Evolutionary conservation across 2,113 vertebrate species (phyloP).

Genomic region (Indri indri): DNA sequence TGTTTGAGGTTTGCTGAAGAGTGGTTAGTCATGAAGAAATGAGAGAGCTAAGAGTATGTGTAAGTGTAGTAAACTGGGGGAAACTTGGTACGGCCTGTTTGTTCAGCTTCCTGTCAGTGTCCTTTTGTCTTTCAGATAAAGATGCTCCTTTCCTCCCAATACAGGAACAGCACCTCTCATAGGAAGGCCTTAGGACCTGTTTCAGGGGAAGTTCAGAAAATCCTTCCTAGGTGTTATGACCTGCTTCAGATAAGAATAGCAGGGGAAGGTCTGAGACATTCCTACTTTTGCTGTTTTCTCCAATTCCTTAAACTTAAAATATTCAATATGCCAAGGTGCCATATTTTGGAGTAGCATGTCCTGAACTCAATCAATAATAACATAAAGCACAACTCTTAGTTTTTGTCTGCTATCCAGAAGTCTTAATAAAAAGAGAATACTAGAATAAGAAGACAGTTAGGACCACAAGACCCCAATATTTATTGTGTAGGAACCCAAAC

Average conservation of each 20-base stretch:
- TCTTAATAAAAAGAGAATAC: not conserved
- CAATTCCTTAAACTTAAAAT: not conserved
- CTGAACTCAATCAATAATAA: not conserved
- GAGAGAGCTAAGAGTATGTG: not conserved
- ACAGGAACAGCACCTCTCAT: not conserved
- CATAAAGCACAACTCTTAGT: not conserved
- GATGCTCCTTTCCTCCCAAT: not conserved
- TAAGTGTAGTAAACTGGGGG: not conserved
- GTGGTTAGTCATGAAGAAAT: not conserved
- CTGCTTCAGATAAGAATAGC: not conserved
- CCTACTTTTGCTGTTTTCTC: not conserved
- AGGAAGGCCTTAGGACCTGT: not conserved
- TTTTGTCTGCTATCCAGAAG: not conserved
- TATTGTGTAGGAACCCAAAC: not conserved
- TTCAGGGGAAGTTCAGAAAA: not conserved
- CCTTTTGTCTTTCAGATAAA: not conserved
- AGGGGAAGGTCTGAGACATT: not conserved
- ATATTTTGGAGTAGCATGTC: not conserved
- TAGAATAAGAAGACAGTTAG: not conserved
- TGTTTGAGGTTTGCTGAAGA: not conserved
- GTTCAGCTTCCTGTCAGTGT: not conserved
- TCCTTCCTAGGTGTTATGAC: not conserved
- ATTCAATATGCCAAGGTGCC: not conserved
- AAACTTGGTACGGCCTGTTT: not conserved
- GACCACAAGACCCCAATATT: not conserved